Evolutionary conservation across 2,113 vertebrate species (phyloP), one percentile per base, ranked within the genome.

Genomic region (Sterrhoptilus dennistouni): DNA sequence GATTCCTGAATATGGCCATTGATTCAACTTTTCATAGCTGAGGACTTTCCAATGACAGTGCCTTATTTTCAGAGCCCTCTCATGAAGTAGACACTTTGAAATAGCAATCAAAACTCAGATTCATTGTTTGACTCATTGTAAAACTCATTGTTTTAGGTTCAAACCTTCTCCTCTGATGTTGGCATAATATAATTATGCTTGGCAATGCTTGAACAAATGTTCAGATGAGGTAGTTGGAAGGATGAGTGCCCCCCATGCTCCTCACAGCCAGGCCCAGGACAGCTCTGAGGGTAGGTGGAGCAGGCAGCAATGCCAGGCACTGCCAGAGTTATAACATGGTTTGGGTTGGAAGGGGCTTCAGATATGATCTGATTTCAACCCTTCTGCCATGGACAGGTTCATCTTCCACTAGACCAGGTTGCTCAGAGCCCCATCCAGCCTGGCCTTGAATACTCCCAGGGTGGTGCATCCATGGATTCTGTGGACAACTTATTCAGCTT

Each of bases 201-300:
- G 33, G 21, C 14, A 59, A 18, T 6, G 13, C 10, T 80, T 47
- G 23, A 33, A 10, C 83, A 38, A 83, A 64, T 27, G 25, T 18
- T 68, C 35, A 54, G 33, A 7, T 42, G 56, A 27, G 35, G 6
- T 25, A 21, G 5, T 4, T 49, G 40, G 15, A 59, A 22, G 5
- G 40, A 12, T 60, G 11, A 50, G 15, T n/a, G 47, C 21, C 33
- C 14, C 6, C 15, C 6, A 6, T 0, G 1, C 5, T 5, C 49
- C 64, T 71, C 14, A 17, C 28, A 87, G 12, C 15, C 44, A 50
- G 29, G 21, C 38, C 29, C 25, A 10, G 10, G 14, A 6, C 15
- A 64, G 0, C 19, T 57, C 65, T 49, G 33, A 68, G 49, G 14
- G 12, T 0, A 1, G 0, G 1, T 33, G 44, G 47, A 54, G 24